phyloP scores from a whole-genome alignment of 2,888 invertebrate species.

The Drosophila meridionalis region DNA sequence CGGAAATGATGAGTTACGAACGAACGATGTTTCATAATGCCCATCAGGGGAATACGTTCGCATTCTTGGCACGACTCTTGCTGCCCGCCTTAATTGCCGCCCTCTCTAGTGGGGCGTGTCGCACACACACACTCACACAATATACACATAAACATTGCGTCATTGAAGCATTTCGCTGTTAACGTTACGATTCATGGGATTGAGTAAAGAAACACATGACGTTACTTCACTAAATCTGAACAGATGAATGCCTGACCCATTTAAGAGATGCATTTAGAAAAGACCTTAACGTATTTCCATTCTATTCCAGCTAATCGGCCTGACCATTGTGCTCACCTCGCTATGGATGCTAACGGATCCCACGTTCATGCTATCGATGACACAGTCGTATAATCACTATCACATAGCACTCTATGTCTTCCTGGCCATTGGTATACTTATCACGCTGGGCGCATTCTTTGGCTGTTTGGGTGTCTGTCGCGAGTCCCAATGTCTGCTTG shows the following conservation, averaged over 20 bases:
- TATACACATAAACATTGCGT: constrained; percentile 35
- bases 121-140: background rate
- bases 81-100: constrained; percentile 63
- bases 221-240: constrained; percentile 23
- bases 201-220: constrained; percentile 18
- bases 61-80: constrained; percentile 43
- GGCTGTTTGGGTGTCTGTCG: constrained; percentile 93
- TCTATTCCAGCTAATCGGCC: constrained; percentile 88
- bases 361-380: constrained; percentile 89
- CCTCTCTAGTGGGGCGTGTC: constrained; percentile 32
- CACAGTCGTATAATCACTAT: constrained; percentile 85
- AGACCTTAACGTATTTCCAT: background rate
- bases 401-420: constrained; percentile 90
- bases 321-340: constrained; percentile 89
- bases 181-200: constrained; percentile 35
- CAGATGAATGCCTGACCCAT: constrained; percentile 30
- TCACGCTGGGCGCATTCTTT: constrained; percentile 91
- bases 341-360: constrained; percentile 92
- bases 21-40: constrained; percentile 36
- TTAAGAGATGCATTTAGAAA: constrained; percentile 8
- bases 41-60: constrained; percentile 13
- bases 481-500: constrained; percentile 91
- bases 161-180: constrained; percentile 32
- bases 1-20: constrained; percentile 69
- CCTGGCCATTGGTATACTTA: constrained; percentile 89